Percentiles rank a stretch among this genome's conserved stretches.
Conservation (phyloP, 2,888 invertebrate genomes). For the Pristionchus japonicus region DNA sequence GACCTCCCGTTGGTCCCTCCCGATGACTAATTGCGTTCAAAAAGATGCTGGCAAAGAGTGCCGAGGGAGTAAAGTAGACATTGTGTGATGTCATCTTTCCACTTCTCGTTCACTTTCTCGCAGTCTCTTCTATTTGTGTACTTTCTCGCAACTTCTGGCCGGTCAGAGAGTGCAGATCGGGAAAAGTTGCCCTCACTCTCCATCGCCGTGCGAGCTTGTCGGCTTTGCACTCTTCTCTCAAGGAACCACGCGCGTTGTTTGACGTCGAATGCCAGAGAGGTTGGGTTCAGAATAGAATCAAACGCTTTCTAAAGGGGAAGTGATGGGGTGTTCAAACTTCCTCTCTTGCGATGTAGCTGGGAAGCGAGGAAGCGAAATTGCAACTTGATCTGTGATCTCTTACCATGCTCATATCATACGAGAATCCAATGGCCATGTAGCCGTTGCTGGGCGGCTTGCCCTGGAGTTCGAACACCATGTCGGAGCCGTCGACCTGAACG, state of each 20-base stretch:
- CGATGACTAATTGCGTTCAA: neutral
- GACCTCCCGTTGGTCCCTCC: neutral
- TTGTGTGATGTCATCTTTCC: neutral
- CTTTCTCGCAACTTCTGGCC: neutral
- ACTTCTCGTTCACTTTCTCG: neutral
- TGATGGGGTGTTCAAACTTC: too few relatives aligned
- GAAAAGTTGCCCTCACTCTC: too few relatives aligned
- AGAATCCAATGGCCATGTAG: slow-evolving; percentile 53
- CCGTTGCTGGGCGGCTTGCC: slow-evolving; percentile 23
- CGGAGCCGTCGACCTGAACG: neutral
- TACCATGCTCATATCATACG: slow-evolving; percentile 31
- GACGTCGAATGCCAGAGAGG: neutral
- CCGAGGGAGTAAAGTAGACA: neutral
- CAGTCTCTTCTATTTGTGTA: neutral
- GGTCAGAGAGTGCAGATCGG: neutral
- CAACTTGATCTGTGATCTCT: too few relatives aligned
- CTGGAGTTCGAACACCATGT: slow-evolving; percentile 42
- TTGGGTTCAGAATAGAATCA: neutral
- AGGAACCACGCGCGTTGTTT: neutral
- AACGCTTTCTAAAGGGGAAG: too few relatives aligned
- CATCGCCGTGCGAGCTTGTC: neutral
- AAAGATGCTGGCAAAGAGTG: neutral
- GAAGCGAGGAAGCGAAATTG: too few relatives aligned
- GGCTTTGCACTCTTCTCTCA: neutral
- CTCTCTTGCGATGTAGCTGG: too few relatives aligned